Base-by-base conservation (phyloP, 2,797 vertebrate genomes). In the Lycodopsis pacificus region DNA sequence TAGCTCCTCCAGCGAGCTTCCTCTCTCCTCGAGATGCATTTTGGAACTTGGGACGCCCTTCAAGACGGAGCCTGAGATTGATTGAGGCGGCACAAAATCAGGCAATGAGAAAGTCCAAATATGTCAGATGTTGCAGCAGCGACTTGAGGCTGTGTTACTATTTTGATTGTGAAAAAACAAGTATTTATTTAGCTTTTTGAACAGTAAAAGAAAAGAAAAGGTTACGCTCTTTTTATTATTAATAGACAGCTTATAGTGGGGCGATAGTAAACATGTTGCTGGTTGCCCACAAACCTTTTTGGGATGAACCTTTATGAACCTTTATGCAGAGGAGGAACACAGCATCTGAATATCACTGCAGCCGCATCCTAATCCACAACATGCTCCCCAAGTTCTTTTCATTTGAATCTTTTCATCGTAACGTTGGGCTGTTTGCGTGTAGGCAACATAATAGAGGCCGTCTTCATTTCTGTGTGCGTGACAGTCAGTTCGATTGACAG, bases 401-500 rank as follows among this genome's bases (percentile, higher is more conserved):
- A 63, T 63, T 27, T 7, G 25, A 34, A 46, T 42, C 9, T 30
- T 6, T 42, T 25, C 7, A 32, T 62, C 20, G 7, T 19, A 22
- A n/a, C 12, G 30, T 11, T 30, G 17, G 22, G 11, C 19, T 30
- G 17, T 32, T 67, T 32, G 32, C 3, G 2, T 10, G 44, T 19
- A 5, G 38, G 49, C 36, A 34, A 22, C 53, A 80, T 22, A 82
- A 78, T 11, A 70, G 68, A 74, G 49, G 66, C 72, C 64, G 65
- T 75, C 76, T 57, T 77, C 53, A 51, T 77, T 71, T 79, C 38
- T 71, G 12, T 10, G 56, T 77, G 62, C 63, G 69, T 81, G 74
- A 84, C 80, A 82, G 74, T 85, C 59, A 49, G 57, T 73, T 49
- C 4, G 58, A 84, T 67, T 76, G 80, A 87, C 69, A 73, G 84